These are phyloP conservation scores for Serilophus lunatus DNA, from an alignment of 2,113 vertebrate genomes.

Conservation along the genomic window DNA sequence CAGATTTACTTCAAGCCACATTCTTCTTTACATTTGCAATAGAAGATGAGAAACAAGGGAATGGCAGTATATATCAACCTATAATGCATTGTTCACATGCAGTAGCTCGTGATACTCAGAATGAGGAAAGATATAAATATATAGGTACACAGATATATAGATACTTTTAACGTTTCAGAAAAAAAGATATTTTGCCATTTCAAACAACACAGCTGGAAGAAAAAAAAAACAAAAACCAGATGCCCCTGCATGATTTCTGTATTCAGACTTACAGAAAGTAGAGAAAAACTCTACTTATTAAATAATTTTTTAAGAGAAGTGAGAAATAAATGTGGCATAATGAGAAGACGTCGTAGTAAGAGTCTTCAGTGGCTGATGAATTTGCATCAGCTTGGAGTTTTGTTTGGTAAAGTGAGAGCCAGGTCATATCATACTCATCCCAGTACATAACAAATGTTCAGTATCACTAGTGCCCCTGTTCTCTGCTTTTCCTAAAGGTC, in stretches of 20 bases:
- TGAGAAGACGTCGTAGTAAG: background rate
- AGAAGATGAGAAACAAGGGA: background rate
- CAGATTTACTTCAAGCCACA: constrained; percentile 1
- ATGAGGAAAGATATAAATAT: background rate
- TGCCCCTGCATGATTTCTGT: background rate
- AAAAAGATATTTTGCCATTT: background rate
- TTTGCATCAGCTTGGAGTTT: background rate
- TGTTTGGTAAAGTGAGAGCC: background rate
- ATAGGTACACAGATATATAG: background rate
- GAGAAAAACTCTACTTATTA: too few relatives aligned
- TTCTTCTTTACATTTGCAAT: background rate
- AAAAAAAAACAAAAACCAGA: background rate
- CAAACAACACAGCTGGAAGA: background rate
- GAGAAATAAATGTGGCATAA: background rate
- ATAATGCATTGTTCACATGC: background rate
- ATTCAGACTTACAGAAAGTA: background rate
- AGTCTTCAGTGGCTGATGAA: background rate
- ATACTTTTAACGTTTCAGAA: background rate
- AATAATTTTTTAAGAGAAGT: background rate
- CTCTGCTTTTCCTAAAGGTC: background rate
- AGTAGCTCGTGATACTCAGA: background rate
- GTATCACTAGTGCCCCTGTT: background rate
- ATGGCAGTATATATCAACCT: background rate
- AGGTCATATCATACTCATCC: background rate
- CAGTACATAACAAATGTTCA: background rate